Percentiles rank a stretch among this genome's conserved stretches.
Conservation (phyloP, 2,888 invertebrate genomes). For the Phortica okadai region DNA sequence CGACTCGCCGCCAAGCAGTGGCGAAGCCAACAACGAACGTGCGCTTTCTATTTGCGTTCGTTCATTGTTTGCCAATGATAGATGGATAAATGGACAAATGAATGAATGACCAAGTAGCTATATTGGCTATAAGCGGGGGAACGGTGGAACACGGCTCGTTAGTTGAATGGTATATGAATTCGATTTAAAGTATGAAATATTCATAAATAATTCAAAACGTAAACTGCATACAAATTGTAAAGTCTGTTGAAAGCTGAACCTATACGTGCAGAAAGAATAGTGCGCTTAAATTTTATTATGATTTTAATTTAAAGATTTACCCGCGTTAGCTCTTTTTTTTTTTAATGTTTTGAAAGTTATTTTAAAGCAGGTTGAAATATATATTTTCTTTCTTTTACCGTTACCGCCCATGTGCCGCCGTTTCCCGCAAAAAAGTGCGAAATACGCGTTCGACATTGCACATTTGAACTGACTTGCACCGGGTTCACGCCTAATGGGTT, state of each 20-base stretch:
- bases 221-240: slow-evolving; percentile 53
- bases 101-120: slow-evolving; percentile 39
- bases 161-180: slow-evolving; percentile 32
- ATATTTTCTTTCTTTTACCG: neutral
- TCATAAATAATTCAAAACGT: slow-evolving; percentile 54
- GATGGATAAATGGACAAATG: slow-evolving; percentile 50
- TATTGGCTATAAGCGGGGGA: slow-evolving; percentile 40
- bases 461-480: slow-evolving; percentile 32
- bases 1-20: slow-evolving; percentile 16
- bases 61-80: slow-evolving; percentile 66
- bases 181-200: slow-evolving; percentile 49
- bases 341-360: neutral
- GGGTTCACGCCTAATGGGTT: slow-evolving; percentile 42
- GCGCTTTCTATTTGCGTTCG: slow-evolving; percentile 69
- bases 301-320: slow-evolving; percentile 13
- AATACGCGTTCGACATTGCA: neutral
- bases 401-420: neutral
- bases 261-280: neutral
- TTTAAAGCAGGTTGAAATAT: neutral
- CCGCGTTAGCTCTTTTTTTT: no score
- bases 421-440: neutral
- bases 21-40: slow-evolving; percentile 49
- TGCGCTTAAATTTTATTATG: slow-evolving; percentile 1
- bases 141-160: neutral
- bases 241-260: slow-evolving; percentile 6